Percentiles rank a stretch among this genome's conserved stretches.
Conservation (phyloP, 2,888 invertebrate species). For the Acutogordius australiensis region DNA sequence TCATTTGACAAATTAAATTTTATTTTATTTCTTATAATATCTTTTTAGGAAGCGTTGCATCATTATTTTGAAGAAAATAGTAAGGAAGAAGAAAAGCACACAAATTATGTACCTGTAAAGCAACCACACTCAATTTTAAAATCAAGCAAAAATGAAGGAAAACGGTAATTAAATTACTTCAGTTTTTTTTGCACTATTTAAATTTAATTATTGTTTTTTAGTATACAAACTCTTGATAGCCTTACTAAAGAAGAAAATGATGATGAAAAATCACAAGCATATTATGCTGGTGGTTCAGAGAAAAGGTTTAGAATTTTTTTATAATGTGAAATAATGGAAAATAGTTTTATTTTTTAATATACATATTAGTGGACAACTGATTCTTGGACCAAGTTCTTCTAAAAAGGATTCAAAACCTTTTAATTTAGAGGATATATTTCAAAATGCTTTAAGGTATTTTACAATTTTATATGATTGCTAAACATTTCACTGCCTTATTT, state of each 20-base stretch:
- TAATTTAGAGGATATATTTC: not conserved
- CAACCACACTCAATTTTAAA: no score
- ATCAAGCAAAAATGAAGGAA: not conserved
- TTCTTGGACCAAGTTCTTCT: not conserved
- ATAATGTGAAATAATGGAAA: no score
- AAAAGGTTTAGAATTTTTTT: not conserved
- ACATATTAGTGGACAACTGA: not conserved
- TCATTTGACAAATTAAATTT: not conserved
- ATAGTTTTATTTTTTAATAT: not conserved
- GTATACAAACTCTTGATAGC: not conserved
- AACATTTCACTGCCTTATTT: not conserved
- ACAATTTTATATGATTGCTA: not conserved
- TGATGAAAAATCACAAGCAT: constrained; percentile 1
- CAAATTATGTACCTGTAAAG: not conserved
- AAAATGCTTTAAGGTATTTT: not conserved
- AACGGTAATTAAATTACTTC: not conserved
- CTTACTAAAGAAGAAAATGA: not conserved
- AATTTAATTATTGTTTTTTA: not conserved
- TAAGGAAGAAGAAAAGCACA: not conserved
- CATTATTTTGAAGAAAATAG: constrained; percentile 1
- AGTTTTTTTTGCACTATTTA: not conserved
- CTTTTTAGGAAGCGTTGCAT: not conserved
- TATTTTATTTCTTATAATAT: not conserved
- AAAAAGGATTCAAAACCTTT: not conserved
- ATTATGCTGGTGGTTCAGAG: constrained; percentile 6